Conservation (phyloP, 2,113 vertebrate species). For the Laterallus jamaicensis region DNA sequence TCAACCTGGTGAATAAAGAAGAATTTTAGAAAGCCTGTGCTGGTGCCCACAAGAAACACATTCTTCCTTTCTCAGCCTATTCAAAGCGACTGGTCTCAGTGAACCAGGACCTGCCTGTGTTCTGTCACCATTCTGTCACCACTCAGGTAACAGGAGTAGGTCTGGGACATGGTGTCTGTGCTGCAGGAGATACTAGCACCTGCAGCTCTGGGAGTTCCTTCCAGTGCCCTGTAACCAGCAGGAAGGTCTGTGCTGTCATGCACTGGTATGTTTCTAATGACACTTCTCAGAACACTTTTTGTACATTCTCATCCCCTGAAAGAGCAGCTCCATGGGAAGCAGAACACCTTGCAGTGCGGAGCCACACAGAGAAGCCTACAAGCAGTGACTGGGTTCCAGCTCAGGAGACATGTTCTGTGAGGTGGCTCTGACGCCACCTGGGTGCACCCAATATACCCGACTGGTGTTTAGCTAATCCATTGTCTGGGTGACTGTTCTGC, state of each 20-base stretch:
- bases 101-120: too few relatives aligned
- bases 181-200: neutral
- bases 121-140: too few relatives aligned
- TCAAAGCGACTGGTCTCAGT: neutral
- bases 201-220: neutral
- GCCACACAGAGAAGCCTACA: neutral
- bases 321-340: neutral
- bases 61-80: rapidly evolving
- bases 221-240: neutral
- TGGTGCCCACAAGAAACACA: rapidly evolving
- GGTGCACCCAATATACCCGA: neutral
- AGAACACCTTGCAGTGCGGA: neutral
- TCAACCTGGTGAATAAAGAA: slow-evolving; percentile 78
- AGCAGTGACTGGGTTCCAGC: neutral
- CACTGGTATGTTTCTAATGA: neutral
- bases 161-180: too few relatives aligned
- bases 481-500: neutral
- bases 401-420: too few relatives aligned
- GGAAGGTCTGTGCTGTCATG: neutral
- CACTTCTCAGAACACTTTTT: neutral
- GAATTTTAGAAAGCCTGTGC: rapidly evolving
- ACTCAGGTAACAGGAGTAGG: neutral
- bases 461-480: neutral
- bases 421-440: neutral
- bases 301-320: neutral